Base-by-base conservation (phyloP, 2,113 vertebrate genomes). In the Tor tambroides region DNA sequence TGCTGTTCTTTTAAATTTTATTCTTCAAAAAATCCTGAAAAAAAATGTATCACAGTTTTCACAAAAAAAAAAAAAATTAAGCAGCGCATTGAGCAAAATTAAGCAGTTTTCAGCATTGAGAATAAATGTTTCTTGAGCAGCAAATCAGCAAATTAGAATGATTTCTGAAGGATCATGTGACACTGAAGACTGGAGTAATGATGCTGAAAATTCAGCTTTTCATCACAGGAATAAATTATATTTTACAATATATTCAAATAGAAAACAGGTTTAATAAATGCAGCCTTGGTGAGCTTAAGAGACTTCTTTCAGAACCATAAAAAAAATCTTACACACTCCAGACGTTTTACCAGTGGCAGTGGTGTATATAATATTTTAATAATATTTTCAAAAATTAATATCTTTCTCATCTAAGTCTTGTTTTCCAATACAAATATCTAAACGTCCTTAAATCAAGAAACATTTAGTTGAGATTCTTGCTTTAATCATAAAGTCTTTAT, bases 101-200 rank as follows among this genome's bases (percentile, higher is more conserved):
- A n/a, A n/a, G 19, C 17, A 19, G 23, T 61, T 26, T 61, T 26
- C 9, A 61, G 26, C 59, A 61, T 46, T 61, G n/a, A 26, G 1
- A 65, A 65, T 6, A 65, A 26, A 14, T 65, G 26, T 46, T 46
- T 12, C 0, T 12, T 65, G 5, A 32, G 65, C 28, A 32, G 28
- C 65, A 19, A 32, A 67, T 67, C 14, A 17, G 1, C 14, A 67
- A 32, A 19, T 67, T 1, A 69, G 2, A 28, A 30, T 19, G 65
- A 71, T 21, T 71, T 71, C 30, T 71, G 67, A 69, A 35, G 63
- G 65, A 71, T 71, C 67, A 35, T 35, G 30, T 71, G 67, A 71
- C 61, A 30, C 65, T 35, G 30, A 35, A 32, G 28, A 67, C 65
- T 69, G 65, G 28, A 19, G 65, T 8, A 32, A 32, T 19, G 28